Base-by-base conservation (phyloP, 2,113 vertebrate species). In the Thymallus thymallus region DNA sequence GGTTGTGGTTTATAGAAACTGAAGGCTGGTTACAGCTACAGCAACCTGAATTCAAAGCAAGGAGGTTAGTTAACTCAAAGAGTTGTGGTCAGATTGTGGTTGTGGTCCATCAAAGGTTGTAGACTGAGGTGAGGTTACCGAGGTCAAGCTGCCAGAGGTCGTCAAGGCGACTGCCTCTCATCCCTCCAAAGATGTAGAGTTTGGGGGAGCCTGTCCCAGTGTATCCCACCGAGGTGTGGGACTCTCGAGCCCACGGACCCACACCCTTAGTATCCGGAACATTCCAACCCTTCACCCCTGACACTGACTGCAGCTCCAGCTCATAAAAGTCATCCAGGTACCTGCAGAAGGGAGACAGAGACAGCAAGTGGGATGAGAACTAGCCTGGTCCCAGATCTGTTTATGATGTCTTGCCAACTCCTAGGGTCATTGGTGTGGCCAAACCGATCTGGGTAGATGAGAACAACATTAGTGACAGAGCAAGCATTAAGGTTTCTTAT, bases 71-170 rank as follows among this genome's bases (percentile, higher is more conserved):
- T 51, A 16, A 51, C 18, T 51, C 48, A 51, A 51, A 18, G 14
- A 7, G n/a, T n/a, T n/a, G n/a, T n/a, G n/a, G n/a, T n/a, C n/a
- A n/a, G n/a, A n/a, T n/a, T n/a, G n/a, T n/a, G n/a, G n/a, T n/a
- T n/a, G n/a, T n/a, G n/a, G n/a, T n/a, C n/a, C n/a, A n/a, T n/a
- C n/a, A n/a, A n/a, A n/a, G n/a, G 56, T 6, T 23, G 18, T 4
- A 23, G 58, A 32, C 2, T 13, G 26, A 1, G 6, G 51, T 23
- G 46, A 4, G 24, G 77, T 87, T 95, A 99, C 97, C 95, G 64
- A 99, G 90, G 72, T 99, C 95, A 72, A 99, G 94, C 76, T 97
- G 95, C 97, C 98, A 99, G 68, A 99, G 91, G 86, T 99, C 98
- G 41, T 94, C 92, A 46, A 99, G 90, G 45, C 97, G 94, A 79